These are phyloP conservation scores for Dermatemys mawii DNA, from an alignment of 2,113 vertebrate genomes.

Conservation along the genomic window DNA sequence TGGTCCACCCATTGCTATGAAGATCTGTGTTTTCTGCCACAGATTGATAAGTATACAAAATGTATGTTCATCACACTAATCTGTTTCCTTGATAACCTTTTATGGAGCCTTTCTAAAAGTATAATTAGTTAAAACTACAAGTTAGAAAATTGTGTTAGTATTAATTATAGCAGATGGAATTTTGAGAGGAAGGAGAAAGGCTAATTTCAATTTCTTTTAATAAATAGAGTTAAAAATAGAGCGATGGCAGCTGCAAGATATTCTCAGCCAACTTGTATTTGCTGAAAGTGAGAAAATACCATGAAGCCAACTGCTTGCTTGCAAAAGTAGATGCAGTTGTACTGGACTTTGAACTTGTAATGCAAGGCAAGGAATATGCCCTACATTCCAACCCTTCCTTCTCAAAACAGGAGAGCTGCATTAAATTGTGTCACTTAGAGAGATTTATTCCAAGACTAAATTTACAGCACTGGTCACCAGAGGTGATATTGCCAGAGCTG, in stretches of 20 bases:
- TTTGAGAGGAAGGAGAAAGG: slow-evolving; percentile 60
- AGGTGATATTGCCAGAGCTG: slow-evolving; percentile 51
- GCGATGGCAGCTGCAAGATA: slow-evolving; percentile 66
- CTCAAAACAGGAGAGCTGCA: not conserved
- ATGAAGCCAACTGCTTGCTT: slow-evolving; percentile 31
- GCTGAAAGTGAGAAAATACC: slow-evolving; percentile 47
- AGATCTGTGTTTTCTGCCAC: slow-evolving; percentile 27
- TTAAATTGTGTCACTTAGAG: slow-evolving; percentile 33
- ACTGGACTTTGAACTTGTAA: slow-evolving; percentile 14
- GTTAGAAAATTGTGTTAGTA: slow-evolving; percentile 63
- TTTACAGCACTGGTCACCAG: slow-evolving; percentile 45
- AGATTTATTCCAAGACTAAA: slow-evolving; percentile 54
- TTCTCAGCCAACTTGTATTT: slow-evolving; percentile 58
- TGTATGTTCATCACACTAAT: slow-evolving; percentile 10
- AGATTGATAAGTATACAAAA: slow-evolving; percentile 35
- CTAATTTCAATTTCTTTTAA: slow-evolving; percentile 67
- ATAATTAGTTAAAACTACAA: slow-evolving; percentile 52
- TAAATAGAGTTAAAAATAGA: slow-evolving; percentile 71
- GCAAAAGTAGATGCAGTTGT: not conserved
- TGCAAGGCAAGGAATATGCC: not conserved
- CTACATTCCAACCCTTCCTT: not conserved
- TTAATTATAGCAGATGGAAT: slow-evolving; percentile 75
- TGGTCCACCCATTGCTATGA: not conserved
- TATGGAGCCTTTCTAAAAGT: slow-evolving; percentile 64
- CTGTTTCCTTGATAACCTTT: slow-evolving; percentile 11